Evolutionary conservation across 2,113 vertebrate species (phyloP).

Genomic region (Neodon shergylaensis): DNA sequence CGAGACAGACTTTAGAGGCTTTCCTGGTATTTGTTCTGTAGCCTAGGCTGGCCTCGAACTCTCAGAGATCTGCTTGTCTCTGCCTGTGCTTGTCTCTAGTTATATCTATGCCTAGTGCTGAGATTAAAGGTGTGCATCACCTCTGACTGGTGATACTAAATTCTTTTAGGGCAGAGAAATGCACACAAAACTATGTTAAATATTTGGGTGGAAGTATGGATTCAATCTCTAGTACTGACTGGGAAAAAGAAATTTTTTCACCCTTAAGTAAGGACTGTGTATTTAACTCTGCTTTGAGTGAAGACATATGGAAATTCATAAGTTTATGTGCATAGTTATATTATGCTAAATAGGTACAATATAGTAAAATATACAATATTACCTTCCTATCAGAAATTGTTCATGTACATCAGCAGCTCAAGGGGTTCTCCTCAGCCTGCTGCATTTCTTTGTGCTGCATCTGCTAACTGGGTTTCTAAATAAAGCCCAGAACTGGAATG

Average conservation of each 20-base stretch:
- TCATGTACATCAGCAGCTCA: background rate
- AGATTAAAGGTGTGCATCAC: no score
- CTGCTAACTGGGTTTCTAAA: background rate
- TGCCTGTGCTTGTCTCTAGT: no score
- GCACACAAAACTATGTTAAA: no score
- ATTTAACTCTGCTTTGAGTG: constrained; percentile 14
- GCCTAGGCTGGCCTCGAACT: no score
- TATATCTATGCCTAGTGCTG: no score
- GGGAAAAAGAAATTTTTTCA: background rate
- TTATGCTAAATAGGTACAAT: background rate
- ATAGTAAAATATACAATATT: background rate
- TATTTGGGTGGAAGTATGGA: no score
- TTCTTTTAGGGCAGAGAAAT: no score
- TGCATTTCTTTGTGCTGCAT: background rate
- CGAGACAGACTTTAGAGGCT: no score
- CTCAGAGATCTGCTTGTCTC: no score
- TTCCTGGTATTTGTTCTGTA: no score
- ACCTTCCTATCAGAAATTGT: background rate
- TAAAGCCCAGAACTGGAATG: background rate
- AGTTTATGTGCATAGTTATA: background rate
- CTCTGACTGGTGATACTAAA: no score
- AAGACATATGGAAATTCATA: background rate
- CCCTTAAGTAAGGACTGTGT: background rate
- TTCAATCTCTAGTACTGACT: no score
- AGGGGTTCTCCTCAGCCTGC: background rate